These are phyloP conservation scores for Melanotaenia boesemani DNA, from an alignment of 2,797 vertebrate species.

Conservation along the genomic window DNA sequence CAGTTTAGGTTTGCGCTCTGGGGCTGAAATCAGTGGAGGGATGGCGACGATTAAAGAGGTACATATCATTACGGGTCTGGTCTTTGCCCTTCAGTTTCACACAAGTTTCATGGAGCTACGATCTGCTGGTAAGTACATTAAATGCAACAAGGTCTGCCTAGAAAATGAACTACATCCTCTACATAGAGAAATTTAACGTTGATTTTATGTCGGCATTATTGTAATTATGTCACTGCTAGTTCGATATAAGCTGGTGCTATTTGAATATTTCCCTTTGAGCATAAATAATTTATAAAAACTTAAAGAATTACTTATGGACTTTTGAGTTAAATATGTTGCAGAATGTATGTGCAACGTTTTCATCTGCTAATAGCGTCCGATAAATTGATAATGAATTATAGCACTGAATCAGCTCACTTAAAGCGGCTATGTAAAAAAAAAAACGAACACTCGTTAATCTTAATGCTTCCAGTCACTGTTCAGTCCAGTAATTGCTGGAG, in stretches of 20 bases:
- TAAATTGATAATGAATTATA: too few species aligned
- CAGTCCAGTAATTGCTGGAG: too few species aligned
- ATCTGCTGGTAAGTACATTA: conserved; percentile 64
- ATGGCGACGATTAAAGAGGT: conserved; percentile 39
- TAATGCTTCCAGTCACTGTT: neutral
- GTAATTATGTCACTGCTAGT: neutral
- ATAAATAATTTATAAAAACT: neutral
- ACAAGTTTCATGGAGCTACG: conserved; percentile 46
- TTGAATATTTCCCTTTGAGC: neutral
- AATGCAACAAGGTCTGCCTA: neutral
- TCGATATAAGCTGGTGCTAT: neutral
- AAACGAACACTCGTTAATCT: neutral
- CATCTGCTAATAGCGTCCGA: too few species aligned
- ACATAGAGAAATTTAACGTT: too few species aligned
- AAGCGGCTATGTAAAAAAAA: too few species aligned
- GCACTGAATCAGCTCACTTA: neutral
- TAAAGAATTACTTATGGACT: neutral
- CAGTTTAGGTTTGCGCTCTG: neutral
- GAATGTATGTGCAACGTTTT: neutral
- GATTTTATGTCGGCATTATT: neutral
- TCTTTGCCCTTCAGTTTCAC: conserved; percentile 64
- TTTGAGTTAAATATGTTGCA: neutral
- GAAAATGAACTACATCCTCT: too few species aligned
- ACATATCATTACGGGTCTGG: conserved; percentile 59
- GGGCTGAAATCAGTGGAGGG: conserved; percentile 24